Base-by-base conservation (phyloP, 2,797 vertebrate genomes). In the Cossypha caffra region DNA sequence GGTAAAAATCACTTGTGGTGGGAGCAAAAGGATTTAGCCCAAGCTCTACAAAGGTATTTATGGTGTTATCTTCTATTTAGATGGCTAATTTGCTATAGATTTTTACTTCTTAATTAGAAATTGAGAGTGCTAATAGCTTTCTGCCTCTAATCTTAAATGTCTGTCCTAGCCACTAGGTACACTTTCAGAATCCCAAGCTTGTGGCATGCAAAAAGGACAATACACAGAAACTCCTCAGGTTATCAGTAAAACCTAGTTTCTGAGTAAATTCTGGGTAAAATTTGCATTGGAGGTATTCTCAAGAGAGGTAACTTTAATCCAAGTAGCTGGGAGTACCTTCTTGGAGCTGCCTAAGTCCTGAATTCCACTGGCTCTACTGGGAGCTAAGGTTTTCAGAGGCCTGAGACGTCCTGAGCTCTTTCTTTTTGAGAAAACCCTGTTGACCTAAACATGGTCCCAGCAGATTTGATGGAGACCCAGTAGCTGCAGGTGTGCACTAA, bases 61-160 rank as follows among this genome's bases (percentile, higher is more conserved):
- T 84, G 48, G 54, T 66, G 23, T 37, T 88, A 72, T 91, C 79
- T 94, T 66, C 90, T 93, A 75, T 86, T 96, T 88, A 92, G 76
- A 72, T 84, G 62, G 92, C 88, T 95, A 91, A 94, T 95, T 92
- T 95, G 86, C 82, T 95, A 93, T 95, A 93, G 93, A 96, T 93
- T 95, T 96, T 96, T 96, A 66, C 69, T 95, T 79, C 51, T 95
- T 95, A 95, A 95, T 95, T 97, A 94, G 94, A 96, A 96, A 93
- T 59, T 91, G 86, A 96, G 92, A 95, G 47, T 62, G 78, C 82
- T 94, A 95, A 94, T 95, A 93, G 66, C 89, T 94, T 97, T 95
- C 77, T 94, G 80, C 55, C 84, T 94, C 74, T 94, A 86, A 85
- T 96, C 84, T 85, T 40, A 78, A 89, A 89, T n/a, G 84, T 73